phyloP scores from a whole-genome alignment of 2,888 invertebrate species.

The Tenthredo amoena region DNA sequence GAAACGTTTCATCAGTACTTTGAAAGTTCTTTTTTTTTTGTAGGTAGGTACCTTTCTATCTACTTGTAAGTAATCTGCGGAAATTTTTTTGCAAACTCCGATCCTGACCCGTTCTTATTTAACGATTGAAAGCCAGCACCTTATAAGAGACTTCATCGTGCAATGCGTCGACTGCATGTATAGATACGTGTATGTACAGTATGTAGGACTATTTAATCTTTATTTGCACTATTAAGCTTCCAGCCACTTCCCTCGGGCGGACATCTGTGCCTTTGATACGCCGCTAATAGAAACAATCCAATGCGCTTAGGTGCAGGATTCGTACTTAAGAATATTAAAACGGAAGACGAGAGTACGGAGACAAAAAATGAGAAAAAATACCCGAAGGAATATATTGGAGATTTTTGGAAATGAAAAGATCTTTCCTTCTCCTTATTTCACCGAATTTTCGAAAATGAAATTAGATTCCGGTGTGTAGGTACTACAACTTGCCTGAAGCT shows the following conservation, averaged over 20 bases:
- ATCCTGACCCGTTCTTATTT: too few relatives aligned
- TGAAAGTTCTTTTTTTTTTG: too few relatives aligned
- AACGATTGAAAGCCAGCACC: too few relatives aligned
- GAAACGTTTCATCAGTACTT: too few relatives aligned
- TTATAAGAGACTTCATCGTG: background rate
- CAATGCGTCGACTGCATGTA: background rate
- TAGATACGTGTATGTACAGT: background rate
- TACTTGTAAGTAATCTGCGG: too few relatives aligned
- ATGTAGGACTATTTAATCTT: slow-evolving; percentile 67
- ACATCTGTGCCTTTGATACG: slow-evolving; percentile 68
- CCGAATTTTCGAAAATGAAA: background rate
- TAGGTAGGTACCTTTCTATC: too few relatives aligned
- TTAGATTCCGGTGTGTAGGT: background rate
- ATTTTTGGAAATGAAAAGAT: too few relatives aligned
- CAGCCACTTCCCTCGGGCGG: slow-evolving; percentile 22
- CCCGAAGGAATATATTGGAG: background rate
- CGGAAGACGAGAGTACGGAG: background rate
- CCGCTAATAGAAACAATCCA: slow-evolving; percentile 71
- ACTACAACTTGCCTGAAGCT: slow-evolving; percentile 9
- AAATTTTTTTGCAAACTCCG: too few relatives aligned
- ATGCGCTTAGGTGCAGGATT: background rate
- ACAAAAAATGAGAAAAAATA: background rate
- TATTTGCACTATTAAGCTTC: slow-evolving; percentile 60
- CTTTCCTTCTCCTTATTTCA: too few relatives aligned
- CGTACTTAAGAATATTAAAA: background rate